Base-by-base conservation (phyloP, 1,140 invertebrate species). In the Wasmannia auropunctata region DNA sequence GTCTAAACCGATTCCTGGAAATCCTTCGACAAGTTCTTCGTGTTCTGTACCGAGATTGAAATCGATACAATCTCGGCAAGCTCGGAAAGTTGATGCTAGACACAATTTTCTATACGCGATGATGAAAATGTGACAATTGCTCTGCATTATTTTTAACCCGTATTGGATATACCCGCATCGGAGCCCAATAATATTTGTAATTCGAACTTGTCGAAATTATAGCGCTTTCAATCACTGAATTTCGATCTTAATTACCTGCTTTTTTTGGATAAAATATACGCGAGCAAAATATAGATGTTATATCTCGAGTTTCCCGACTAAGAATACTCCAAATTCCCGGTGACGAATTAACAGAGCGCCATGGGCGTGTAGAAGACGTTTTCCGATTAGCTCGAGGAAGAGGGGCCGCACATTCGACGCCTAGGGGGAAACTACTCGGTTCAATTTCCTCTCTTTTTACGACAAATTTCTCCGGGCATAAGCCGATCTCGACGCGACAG, bases 391-490 rank as follows among this genome's bases (percentile, higher is more conserved):
- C 31, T 63, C 62, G 34, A 80, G 34, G 46, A 54, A 80, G 63
- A 49, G 43, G 19, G 46, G 37, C n/a, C n/a, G 62, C 63, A 56
- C 34, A 69, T 80, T 80, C 34, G 76, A 49, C 8, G 34, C 43
- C 43, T n/a, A 28, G 46, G 65, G n/a, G 46, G 63, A 80, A 56
- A 37, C 76, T 37, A 65, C 77, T 69, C 77, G 31, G 77, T 69
- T 22, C 49, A 80, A 80, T 80, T 80, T 80, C 77, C 77, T 80
- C 77, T 80, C 62, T 80, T 80, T 80, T 80, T 63, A 56, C 34
- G 37, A 65, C 46, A 49, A 80, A 80, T 80, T 80, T 54, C 77
- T 80, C 63, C 28, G 63, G 63, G 62, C 49, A 54, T 54, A 69
- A 69, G 40, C 56, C 51, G 51, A 65, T 72, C 81, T 56, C 25